A percentile compares a stretch with the other conserved stretches of the same genome.
phyloP scores from a whole-genome alignment of 2,113 vertebrate genomes.

The Podarcis raffonei region DNA sequence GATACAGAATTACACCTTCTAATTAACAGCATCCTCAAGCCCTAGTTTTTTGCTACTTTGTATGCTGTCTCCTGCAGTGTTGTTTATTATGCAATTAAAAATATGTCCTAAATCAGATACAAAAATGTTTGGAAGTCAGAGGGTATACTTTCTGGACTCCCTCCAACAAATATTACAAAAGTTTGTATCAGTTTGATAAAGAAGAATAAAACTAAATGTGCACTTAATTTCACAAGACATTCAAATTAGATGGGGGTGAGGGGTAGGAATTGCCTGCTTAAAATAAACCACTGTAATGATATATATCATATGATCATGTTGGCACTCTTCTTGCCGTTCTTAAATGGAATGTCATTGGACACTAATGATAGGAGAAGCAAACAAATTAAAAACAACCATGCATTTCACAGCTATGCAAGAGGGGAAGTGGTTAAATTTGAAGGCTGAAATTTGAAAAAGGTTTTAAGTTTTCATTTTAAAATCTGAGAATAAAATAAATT shows the following conservation, averaged over 20 bases:
- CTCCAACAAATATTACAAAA: not conserved
- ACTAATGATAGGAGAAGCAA: constrained; percentile 16
- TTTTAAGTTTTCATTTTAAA: not conserved
- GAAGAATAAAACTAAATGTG: not conserved
- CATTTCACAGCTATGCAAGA: constrained; percentile 13
- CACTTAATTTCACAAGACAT: not conserved
- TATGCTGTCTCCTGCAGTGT: too few species aligned
- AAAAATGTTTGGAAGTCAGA: not conserved
- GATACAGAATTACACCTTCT: not conserved
- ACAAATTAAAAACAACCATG: constrained; percentile 4
- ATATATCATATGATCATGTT: constrained; percentile 7
- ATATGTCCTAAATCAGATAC: not conserved
- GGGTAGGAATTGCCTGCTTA: not conserved
- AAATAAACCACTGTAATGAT: constrained; percentile 20
- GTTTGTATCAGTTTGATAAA: not conserved
- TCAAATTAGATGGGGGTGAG: not conserved
- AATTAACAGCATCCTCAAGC: not conserved
- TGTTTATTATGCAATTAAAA: not conserved
- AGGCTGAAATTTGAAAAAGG: not conserved
- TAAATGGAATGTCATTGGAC: not conserved
- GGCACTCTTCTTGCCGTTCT: constrained; percentile 25
- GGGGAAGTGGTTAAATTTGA: fast-evolving
- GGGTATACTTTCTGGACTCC: not conserved
- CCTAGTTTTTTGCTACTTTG: not conserved
- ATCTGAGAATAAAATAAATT: not conserved